A percentile compares a stretch with the other conserved stretches of the same genome.
These are phyloP conservation scores for Chrysolina americana DNA, from an alignment of 2,888 invertebrate genomes.

Conservation along the genomic window DNA sequence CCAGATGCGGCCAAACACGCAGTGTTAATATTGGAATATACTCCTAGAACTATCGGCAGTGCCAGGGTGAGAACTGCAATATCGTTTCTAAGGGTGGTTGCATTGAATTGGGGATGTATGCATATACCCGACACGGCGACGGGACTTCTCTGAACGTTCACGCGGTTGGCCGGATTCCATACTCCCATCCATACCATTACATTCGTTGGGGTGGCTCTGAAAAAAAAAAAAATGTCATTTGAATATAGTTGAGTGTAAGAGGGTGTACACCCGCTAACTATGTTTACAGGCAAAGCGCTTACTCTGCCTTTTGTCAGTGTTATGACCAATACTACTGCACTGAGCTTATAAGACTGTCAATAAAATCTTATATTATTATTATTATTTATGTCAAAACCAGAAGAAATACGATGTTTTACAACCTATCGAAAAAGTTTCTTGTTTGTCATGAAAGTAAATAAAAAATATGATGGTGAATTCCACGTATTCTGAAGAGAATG, in stretches of 20 bases:
- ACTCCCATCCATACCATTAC: slow-evolving; percentile 60
- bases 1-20: slow-evolving; percentile 36
- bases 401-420: neutral
- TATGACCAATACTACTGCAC: too few relatives aligned
- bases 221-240: slow-evolving; percentile 25
- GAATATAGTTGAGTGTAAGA: neutral
- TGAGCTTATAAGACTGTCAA: too few relatives aligned
- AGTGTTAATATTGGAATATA: slow-evolving; percentile 71
- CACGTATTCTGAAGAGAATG: too few relatives aligned
- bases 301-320: too few relatives aligned
- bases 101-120: slow-evolving; percentile 77
- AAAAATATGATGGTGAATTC: too few relatives aligned
- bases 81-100: slow-evolving; percentile 83
- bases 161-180: slow-evolving; percentile 53
- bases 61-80: slow-evolving; percentile 84
- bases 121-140: slow-evolving; percentile 59
- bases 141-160: slow-evolving; percentile 50
- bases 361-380: too few relatives aligned
- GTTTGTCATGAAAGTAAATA: too few relatives aligned
- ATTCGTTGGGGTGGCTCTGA: slow-evolving; percentile 53
- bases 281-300: too few relatives aligned
- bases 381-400: too few relatives aligned
- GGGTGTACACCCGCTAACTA: too few relatives aligned
- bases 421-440: too few relatives aligned
- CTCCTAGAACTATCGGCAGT: slow-evolving; percentile 71